Evolutionary conservation across 2,113 vertebrate species (phyloP), one percentile per base, ranked within the genome.

Genomic region (Suncus etruscus): DNA sequence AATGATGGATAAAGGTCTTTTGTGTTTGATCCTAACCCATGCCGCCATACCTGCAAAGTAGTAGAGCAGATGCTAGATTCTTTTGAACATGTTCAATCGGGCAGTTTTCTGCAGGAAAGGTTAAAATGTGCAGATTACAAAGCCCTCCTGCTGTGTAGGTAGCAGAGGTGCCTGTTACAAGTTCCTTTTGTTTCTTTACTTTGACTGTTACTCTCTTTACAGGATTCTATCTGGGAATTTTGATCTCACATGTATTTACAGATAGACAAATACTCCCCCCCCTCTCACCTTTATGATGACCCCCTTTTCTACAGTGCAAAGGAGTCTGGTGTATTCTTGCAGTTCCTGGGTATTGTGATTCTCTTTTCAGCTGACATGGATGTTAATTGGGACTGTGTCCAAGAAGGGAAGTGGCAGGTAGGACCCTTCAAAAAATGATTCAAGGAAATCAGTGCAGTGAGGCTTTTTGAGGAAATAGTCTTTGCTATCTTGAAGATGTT

Each of bases 171-270:
- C 83, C 93, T 93, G 88, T 89, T 89, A 83, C 86, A 94, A 96
- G 95, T 95, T 90, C 86, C 93, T 96, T 93, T 86, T 93, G 92
- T 93, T 94, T 48, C 4, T 61, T 27, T 29, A 66, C 65, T 66
- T 61, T 27, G 65, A 93, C 95, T 95, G 3, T 94, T 88, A 89
- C 94, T 95, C 90, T 89, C 83, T 95, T 94, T 94, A 74, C 86
- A 84, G 83, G 74, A 82, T 95, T 94, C 93, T 95, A 92, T 95
- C 96, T 95, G 94, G 80, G 83, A 95, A 86, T 93, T 95, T 83
- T 83, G 51, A 39, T 91, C 86, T 83, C 76, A 0, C 82, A 80
- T 77, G 76, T 94, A 95, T 96, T 96, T 90, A 94, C 93, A 87
- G 77, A 70, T 88, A 95, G 93, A 94, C 80, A 95, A 94, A 94